Evolutionary conservation across 2,888 invertebrate species (phyloP).

Genomic region (Bugulina stolonifera): DNA sequence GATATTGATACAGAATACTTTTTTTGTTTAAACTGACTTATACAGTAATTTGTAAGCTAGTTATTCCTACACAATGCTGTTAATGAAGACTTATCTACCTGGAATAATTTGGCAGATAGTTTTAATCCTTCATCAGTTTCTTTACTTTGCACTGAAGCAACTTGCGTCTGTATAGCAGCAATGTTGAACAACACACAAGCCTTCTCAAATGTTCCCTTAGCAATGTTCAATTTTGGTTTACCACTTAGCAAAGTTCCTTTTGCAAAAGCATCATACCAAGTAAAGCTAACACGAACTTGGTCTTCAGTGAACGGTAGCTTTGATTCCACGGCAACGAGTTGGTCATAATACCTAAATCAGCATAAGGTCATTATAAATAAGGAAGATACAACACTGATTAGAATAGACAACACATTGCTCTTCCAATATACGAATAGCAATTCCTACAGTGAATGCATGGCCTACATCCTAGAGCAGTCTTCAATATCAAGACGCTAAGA

Average conservation of each 20-base stretch:
- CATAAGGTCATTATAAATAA: constrained; percentile 21
- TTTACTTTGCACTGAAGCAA: constrained; percentile 76
- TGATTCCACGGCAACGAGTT: constrained; percentile 79
- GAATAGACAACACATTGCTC: constrained; percentile 36
- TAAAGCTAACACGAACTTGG: constrained; percentile 79
- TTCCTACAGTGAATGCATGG: no score
- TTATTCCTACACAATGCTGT: no score
- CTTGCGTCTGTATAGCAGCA: constrained; percentile 81
- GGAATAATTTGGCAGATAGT: constrained; percentile 81
- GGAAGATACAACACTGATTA: constrained; percentile 29
- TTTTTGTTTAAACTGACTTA: no score
- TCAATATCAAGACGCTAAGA: no score
- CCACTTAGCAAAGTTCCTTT: constrained; percentile 88
- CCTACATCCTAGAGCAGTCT: no score
- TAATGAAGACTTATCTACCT: no score
- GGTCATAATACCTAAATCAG: constrained; percentile 82
- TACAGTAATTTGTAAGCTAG: no score
- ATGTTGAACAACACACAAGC: constrained; percentile 93
- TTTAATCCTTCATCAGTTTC: constrained; percentile 91
- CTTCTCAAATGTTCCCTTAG: constrained; percentile 84
- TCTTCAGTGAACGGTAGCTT: constrained; percentile 92
- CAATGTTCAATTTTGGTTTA: constrained; percentile 79
- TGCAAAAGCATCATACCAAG: constrained; percentile 99
- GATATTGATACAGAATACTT: no score
- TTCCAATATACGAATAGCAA: constrained; percentile 17